A percentile compares a stretch with the other conserved stretches of the same genome.
These are phyloP conservation scores for Myopa testacea DNA, from an alignment of 2,888 invertebrate species.

Conservation along the genomic window DNA sequence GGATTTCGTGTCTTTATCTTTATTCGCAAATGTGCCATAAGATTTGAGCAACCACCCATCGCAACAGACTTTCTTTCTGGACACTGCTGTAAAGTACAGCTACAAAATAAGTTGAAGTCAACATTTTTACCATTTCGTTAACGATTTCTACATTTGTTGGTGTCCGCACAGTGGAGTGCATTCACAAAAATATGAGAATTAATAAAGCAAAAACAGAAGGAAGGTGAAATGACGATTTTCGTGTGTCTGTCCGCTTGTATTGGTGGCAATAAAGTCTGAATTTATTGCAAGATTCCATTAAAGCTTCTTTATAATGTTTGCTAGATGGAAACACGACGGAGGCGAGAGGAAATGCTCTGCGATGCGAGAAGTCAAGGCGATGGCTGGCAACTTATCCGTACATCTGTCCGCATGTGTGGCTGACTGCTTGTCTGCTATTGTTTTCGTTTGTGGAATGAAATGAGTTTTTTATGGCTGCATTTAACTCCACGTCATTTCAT, in stretches of 20 bases:
- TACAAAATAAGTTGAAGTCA: constrained; percentile 1
- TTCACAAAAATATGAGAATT: constrained; percentile 16
- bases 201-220: constrained; percentile 3
- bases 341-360: background rate
- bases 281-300: constrained; percentile 67
- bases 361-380: constrained; percentile 5
- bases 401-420: constrained; percentile 17
- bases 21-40: too few relatives aligned
- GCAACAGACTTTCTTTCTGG: too few relatives aligned
- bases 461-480: constrained; percentile 56
- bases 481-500: constrained; percentile 31
- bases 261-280: constrained; percentile 63
- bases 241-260: background rate
- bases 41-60: too few relatives aligned
- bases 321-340: constrained; percentile 36
- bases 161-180: constrained; percentile 15
- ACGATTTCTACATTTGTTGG: constrained; percentile 10
- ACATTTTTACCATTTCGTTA: constrained; percentile 26
- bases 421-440: constrained; percentile 31
- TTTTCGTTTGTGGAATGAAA: constrained; percentile 60
- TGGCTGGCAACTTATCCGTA: background rate
- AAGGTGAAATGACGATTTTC: background rate
- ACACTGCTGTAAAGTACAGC: background rate
- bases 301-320: constrained; percentile 60
- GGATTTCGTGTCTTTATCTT: too few relatives aligned